These are phyloP conservation scores for Cenopis cana DNA, from an alignment of 2,888 invertebrate genomes.

Conservation along the genomic window DNA sequence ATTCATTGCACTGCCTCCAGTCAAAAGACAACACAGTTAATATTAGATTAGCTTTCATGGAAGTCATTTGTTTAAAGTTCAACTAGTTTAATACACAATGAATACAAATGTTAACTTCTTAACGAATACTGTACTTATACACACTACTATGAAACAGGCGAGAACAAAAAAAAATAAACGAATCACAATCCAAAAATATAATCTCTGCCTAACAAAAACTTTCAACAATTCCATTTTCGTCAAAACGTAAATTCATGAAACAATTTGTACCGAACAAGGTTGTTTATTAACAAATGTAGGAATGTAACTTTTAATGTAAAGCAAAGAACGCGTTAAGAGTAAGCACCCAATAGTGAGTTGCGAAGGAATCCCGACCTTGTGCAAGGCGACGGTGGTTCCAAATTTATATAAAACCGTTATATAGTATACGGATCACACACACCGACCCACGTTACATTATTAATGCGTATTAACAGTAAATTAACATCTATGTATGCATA, in stretches of 20 bases:
- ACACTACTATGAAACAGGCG: constrained; percentile 47
- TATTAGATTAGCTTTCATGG: constrained; percentile 41
- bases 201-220: constrained; percentile 75
- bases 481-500: constrained; percentile 73
- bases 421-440: constrained; percentile 70
- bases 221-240: constrained; percentile 75
- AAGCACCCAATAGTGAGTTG: constrained; percentile 71
- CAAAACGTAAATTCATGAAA: constrained; percentile 51
- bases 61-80: constrained; percentile 40
- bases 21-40: neutral
- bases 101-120: constrained; percentile 44
- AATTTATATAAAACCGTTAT: constrained; percentile 67
- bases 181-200: constrained; percentile 82
- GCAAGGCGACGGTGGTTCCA: constrained; percentile 58
- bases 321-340: constrained; percentile 57
- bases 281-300: constrained; percentile 64
- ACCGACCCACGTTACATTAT: constrained; percentile 70
- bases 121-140: constrained; percentile 72
- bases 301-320: constrained; percentile 69
- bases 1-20: neutral
- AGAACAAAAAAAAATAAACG: constrained; percentile 61
- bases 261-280: constrained; percentile 61
- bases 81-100: constrained; percentile 43
- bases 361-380: constrained; percentile 49
- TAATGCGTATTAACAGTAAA: constrained; percentile 69